Conservation (phyloP, 2,113 vertebrate genomes). For the Salvelinus namaycush region DNA sequence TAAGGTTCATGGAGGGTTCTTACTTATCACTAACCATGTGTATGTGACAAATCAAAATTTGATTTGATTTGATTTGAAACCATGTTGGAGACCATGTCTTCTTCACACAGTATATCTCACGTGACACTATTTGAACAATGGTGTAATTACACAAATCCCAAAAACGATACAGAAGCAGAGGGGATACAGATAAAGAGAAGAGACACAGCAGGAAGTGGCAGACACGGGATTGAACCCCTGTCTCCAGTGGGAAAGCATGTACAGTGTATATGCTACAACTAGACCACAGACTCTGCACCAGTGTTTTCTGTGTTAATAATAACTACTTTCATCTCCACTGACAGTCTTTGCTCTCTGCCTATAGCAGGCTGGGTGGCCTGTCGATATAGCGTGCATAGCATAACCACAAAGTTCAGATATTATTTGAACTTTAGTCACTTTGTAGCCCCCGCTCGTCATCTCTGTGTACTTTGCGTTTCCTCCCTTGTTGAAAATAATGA, state of each 20-base stretch:
- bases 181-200: not conserved
- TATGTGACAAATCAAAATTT: too few relatives aligned
- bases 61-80: too few relatives aligned
- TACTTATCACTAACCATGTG: not conserved
- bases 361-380: constrained; percentile 3
- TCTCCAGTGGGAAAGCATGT: too few relatives aligned
- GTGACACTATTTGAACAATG: too few relatives aligned
- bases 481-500: constrained; percentile 69
- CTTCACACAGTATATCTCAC: too few relatives aligned
- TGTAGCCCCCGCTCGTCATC: constrained; percentile 51
- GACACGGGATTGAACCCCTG: too few relatives aligned
- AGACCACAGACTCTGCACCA: not conserved
- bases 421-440: constrained; percentile 66
- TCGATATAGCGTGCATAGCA: constrained; percentile 26
- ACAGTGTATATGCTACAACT: not conserved
- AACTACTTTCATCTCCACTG: constrained; percentile 38
- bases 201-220: too few relatives aligned
- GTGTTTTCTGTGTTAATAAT: too few relatives aligned
- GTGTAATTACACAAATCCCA: too few relatives aligned
- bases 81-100: not conserved
- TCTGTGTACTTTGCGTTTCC: constrained; percentile 27
- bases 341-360: not conserved
- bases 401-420: constrained; percentile 49
- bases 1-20: not conserved
- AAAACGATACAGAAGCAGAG: not conserved